Conservation (phyloP, 2,797 vertebrate genomes). For the Triplophysa bombifrons region DNA sequence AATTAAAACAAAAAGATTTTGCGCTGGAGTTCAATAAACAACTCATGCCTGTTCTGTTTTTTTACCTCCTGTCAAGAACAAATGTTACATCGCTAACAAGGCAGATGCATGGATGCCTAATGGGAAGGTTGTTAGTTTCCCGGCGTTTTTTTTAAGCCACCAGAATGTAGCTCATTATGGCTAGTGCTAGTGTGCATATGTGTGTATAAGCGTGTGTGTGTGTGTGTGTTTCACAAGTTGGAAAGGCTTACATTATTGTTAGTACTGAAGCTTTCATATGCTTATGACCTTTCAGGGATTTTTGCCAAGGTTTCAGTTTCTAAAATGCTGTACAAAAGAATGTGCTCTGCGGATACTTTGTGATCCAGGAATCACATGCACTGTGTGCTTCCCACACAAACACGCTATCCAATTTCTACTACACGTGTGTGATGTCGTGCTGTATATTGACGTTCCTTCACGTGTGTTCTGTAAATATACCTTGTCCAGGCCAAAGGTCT, state of each 20-base stretch:
- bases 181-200: constrained; percentile 73
- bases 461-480: constrained; percentile 64
- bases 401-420: neutral
- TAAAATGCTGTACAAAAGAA: constrained; percentile 16
- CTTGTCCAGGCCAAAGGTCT: constrained; percentile 94
- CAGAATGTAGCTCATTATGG: constrained; percentile 50
- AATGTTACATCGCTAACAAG: constrained; percentile 62
- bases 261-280: constrained; percentile 27
- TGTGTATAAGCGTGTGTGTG: constrained; percentile 22
- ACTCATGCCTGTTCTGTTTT: constrained; percentile 51
- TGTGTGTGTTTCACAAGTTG: constrained; percentile 35
- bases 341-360: constrained; percentile 14
- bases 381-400: constrained; percentile 28
- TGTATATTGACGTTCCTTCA: neutral
- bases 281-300: constrained; percentile 42
- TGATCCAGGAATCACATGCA: constrained; percentile 8
- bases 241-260: constrained; percentile 41
- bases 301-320: constrained; percentile 39
- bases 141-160: constrained; percentile 17
- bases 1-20: constrained; percentile 72
- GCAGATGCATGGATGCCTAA: constrained; percentile 59
- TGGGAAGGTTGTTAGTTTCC: constrained; percentile 42
- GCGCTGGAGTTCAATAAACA: constrained; percentile 61
- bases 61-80: constrained; percentile 53
- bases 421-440: constrained; percentile 5